Evolutionary conservation across 1,140 invertebrate species (phyloP).

Genomic region (Pristionchus pacificus): DNA sequence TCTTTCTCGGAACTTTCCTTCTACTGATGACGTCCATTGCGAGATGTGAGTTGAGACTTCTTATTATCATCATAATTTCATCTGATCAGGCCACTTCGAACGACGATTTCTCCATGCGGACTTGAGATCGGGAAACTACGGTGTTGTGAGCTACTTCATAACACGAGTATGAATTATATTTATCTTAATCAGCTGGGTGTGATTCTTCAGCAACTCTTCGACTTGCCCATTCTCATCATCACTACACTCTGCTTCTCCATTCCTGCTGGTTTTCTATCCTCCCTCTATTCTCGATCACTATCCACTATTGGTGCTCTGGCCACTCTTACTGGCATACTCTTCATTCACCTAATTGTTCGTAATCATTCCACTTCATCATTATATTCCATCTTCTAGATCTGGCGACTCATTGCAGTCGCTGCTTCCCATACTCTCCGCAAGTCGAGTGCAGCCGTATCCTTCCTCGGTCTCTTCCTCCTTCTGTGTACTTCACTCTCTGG

Average conservation of each 20-base stretch:
- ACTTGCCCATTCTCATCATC: neutral
- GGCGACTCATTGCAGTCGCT: neutral
- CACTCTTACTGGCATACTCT: neutral
- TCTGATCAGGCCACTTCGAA: neutral
- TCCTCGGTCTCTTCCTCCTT: neutral
- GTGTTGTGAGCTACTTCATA: neutral
- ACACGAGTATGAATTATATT: too few relatives aligned
- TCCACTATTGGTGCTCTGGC: neutral
- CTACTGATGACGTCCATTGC: neutral
- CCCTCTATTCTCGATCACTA: neutral
- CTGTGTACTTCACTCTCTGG: neutral
- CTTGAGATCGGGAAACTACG: neutral
- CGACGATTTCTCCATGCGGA: neutral
- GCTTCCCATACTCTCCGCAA: neutral
- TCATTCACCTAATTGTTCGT: neutral
- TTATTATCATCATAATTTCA: neutral
- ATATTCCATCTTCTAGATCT: neutral
- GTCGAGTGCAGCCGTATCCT: neutral
- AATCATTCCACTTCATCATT: too few relatives aligned
- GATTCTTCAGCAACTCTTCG: neutral
- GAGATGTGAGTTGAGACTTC: neutral
- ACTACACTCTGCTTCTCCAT: neutral
- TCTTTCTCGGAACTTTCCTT: slow-evolving; percentile 1
- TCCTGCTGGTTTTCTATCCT: neutral
- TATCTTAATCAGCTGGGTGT: too few relatives aligned